phyloP scores from a whole-genome alignment of 2,113 vertebrate species.

The Paradoxurus hermaphroditus region DNA sequence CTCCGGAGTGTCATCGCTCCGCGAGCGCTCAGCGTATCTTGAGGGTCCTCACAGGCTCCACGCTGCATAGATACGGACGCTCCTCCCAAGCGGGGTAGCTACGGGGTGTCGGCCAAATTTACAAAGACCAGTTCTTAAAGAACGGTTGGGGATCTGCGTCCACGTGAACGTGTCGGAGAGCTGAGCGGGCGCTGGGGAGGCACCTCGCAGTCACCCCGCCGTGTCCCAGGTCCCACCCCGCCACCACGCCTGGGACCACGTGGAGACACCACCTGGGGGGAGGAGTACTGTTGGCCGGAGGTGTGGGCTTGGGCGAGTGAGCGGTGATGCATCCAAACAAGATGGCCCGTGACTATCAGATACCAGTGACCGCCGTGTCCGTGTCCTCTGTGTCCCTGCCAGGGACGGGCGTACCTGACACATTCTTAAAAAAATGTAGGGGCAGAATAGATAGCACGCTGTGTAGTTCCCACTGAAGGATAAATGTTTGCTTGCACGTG shows the following conservation, averaged over 20 bases:
- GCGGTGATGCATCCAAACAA: background rate
- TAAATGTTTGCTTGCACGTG: background rate
- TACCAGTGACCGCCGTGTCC: background rate
- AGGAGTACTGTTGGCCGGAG: accelerated
- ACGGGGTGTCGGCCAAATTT: background rate
- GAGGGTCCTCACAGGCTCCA: background rate
- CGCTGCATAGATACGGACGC: accelerated
- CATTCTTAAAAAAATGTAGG: too few relatives aligned
- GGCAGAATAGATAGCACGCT: background rate
- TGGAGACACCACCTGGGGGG: background rate
- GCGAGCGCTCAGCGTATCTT: too few relatives aligned
- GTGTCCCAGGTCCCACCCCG: accelerated
- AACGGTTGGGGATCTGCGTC: background rate
- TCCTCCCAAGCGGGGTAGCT: background rate
- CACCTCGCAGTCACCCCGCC: background rate
- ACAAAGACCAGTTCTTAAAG: background rate
- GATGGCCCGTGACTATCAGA: background rate
- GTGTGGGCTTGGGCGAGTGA: background rate
- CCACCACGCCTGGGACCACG: accelerated
- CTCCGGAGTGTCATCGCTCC: background rate
- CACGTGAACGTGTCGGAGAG: background rate
- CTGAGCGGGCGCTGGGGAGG: background rate
- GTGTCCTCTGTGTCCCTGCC: background rate
- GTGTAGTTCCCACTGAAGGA: background rate
- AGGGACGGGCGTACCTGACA: too few relatives aligned